Percentiles rank a stretch among this genome's conserved stretches.
Conservation (phyloP, 2,797 vertebrate species). For the Helostoma temminkii region DNA sequence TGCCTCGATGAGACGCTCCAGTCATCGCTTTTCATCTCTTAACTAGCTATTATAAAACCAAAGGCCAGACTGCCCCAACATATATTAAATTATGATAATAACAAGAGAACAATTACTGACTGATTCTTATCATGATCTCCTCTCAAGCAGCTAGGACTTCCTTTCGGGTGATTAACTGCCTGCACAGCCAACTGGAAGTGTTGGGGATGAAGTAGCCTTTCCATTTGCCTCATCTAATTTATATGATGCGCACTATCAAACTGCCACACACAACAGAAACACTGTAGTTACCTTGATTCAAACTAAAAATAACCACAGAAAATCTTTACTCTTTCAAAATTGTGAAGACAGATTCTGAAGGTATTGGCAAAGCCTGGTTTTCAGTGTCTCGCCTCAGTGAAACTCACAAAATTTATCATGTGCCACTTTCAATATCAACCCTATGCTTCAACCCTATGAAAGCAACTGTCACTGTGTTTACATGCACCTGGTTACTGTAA, state of each 20-base stretch:
- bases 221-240: slow-evolving; percentile 1
- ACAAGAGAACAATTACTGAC: not conserved
- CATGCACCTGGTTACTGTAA: too few relatives aligned
- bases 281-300: not conserved
- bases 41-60: not conserved
- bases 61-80: not conserved
- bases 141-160: not conserved
- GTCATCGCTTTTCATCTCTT: not conserved
- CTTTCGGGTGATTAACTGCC: not conserved
- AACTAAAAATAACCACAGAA: slow-evolving; percentile 11
- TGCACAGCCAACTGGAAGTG: not conserved
- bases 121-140: not conserved
- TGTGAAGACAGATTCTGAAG: not conserved
- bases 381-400: not conserved
- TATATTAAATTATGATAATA: not conserved
- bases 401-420: not conserved
- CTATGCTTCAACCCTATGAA: too few relatives aligned
- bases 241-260: not conserved
- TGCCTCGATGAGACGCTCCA: not conserved
- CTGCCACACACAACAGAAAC: not conserved
- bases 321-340: not conserved
- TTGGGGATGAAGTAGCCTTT: not conserved
- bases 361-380: not conserved
- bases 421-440: not conserved
- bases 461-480: too few relatives aligned